These are phyloP conservation scores for Aricia agestis DNA, from an alignment of 1,140 invertebrate species.

Conservation along the genomic window DNA sequence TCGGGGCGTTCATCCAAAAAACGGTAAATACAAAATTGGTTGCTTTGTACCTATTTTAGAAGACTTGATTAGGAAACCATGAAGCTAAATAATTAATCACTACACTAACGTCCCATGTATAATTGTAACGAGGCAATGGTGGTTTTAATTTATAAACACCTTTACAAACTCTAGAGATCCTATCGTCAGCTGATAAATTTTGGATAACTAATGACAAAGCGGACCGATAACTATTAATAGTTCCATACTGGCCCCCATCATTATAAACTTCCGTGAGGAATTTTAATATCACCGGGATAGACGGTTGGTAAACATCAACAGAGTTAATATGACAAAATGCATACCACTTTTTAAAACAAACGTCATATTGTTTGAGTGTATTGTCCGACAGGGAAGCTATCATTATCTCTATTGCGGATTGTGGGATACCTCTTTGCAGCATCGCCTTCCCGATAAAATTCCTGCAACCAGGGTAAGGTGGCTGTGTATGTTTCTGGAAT, in stretches of 20 bases:
- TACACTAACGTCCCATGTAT: no score
- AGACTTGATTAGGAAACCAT: neutral
- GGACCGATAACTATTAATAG: constrained; percentile 23
- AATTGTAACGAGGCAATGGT: no score
- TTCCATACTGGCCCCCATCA: constrained; percentile 10
- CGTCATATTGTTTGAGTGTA: constrained; percentile 28
- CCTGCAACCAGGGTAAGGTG: constrained; percentile 38
- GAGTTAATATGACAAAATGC: constrained; percentile 23
- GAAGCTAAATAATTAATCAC: no score
- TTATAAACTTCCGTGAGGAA: constrained; percentile 25
- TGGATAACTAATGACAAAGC: constrained; percentile 21
- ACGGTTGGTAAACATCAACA: constrained; percentile 14
- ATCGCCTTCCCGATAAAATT: constrained; percentile 29
- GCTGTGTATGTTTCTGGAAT: constrained; percentile 25
- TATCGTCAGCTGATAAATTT: constrained; percentile 22
- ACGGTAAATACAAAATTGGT: constrained; percentile 10
- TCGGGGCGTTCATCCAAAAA: constrained; percentile 1
- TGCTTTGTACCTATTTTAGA: constrained; percentile 3
- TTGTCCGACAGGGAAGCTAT: constrained; percentile 28
- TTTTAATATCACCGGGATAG: constrained; percentile 17
- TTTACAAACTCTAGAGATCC: constrained; percentile 30
- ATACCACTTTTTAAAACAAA: constrained; percentile 28
- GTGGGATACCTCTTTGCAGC: constrained; percentile 20
- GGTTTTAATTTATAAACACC: constrained; percentile 29
- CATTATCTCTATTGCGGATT: constrained; percentile 20